Conservation (phyloP, 2,113 vertebrate species). For the Poeciliopsis occidentalis region DNA sequence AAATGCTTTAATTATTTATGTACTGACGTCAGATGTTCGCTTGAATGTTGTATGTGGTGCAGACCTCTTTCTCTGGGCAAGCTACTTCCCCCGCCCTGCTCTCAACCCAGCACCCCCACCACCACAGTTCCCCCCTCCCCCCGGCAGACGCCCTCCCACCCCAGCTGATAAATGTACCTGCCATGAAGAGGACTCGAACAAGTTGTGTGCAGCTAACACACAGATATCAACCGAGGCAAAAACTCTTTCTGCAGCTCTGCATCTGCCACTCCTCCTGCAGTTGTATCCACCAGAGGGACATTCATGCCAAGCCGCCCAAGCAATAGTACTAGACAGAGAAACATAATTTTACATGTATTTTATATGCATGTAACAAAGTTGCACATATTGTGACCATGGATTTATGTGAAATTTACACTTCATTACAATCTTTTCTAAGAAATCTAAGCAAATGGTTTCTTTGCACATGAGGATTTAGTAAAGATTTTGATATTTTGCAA, state of each 20-base stretch:
- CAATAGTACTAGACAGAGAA: slow-evolving; percentile 33
- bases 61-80: slow-evolving; percentile 80
- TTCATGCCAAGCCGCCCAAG: slow-evolving; percentile 52
- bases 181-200: slow-evolving; percentile 66
- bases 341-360: slow-evolving; percentile 21
- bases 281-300: slow-evolving; percentile 36
- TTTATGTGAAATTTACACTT: too few relatives aligned
- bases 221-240: slow-evolving; percentile 59
- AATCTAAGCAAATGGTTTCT: too few relatives aligned
- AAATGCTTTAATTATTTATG: slow-evolving; percentile 86
- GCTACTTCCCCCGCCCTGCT: slow-evolving; percentile 58
- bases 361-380: background rate
- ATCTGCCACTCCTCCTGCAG: slow-evolving; percentile 28
- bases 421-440: too few relatives aligned
- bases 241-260: slow-evolving; percentile 36
- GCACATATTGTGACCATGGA: background rate
- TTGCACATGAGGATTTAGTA: slow-evolving; percentile 16
- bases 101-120: slow-evolving; percentile 51
- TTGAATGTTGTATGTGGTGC: slow-evolving; percentile 83
- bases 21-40: slow-evolving; percentile 81
- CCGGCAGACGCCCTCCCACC: slow-evolving; percentile 46
- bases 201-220: slow-evolving; percentile 66
- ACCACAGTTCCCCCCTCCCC: slow-evolving; percentile 15
- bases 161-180: slow-evolving; percentile 52
- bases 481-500: background rate